phyloP scores from a whole-genome alignment of 1,140 invertebrate species.

The Rhyzopertha dominica region DNA sequence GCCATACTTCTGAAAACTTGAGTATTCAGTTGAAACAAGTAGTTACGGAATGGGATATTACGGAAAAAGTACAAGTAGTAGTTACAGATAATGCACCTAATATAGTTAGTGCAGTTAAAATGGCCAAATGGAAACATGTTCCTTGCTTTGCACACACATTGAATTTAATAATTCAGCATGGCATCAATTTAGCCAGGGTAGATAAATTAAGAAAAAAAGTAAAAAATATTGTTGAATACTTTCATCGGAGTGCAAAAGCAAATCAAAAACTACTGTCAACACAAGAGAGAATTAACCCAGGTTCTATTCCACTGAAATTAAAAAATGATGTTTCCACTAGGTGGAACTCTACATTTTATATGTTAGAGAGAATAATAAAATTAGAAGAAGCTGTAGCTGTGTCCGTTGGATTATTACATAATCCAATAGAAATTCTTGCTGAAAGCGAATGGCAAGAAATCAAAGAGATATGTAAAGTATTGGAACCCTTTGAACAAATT shows the following conservation, averaged over 20 bases:
- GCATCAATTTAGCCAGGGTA: constrained; percentile 19
- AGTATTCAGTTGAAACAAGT: not conserved
- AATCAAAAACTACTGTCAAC: constrained; percentile 15
- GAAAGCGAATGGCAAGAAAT: constrained; percentile 7
- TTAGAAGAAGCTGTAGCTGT: constrained; percentile 21
- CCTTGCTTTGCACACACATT: constrained; percentile 9
- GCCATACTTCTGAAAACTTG: constrained; percentile 6
- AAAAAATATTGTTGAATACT: constrained; percentile 36
- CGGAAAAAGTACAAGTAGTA: constrained; percentile 22
- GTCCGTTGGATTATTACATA: constrained; percentile 13
- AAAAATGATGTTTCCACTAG: constrained; percentile 21
- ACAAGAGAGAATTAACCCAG: constrained; percentile 16
- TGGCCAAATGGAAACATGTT: constrained; percentile 15
- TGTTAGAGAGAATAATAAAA: constrained; percentile 31
- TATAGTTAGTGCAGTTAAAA: constrained; percentile 34
- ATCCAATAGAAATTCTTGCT: constrained; percentile 1
- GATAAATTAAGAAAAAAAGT: constrained; percentile 33
- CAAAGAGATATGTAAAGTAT: constrained; percentile 5
- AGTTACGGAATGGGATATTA: constrained; percentile 15
- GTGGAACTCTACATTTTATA: constrained; percentile 30
- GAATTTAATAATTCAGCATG: constrained; percentile 22
- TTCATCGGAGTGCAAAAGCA: constrained; percentile 26
- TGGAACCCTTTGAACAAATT: constrained; percentile 33
- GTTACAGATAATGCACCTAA: constrained; percentile 39
- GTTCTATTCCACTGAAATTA: constrained; percentile 21